A percentile compares a stretch with the other conserved stretches of the same genome.
phyloP scores from a whole-genome alignment of 2,797 vertebrate species.

The Chelonia mydas region DNA sequence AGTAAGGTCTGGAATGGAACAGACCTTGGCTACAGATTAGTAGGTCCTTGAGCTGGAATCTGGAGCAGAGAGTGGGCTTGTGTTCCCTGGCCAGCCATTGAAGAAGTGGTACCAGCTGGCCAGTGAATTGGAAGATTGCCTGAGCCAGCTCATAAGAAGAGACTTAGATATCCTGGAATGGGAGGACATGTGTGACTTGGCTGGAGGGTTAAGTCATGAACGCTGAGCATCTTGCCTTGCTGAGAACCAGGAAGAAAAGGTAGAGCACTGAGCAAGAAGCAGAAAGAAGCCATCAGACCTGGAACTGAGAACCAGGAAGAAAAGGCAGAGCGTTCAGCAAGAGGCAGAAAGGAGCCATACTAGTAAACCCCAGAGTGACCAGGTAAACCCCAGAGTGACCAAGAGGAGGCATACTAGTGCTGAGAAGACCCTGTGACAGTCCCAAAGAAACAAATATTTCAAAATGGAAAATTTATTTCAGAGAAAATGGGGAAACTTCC shows the following conservation, averaged over 20 bases:
- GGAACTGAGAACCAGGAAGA: background rate
- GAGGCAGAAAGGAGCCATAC: background rate
- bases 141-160: background rate
- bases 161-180: background rate
- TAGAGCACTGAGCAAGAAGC: background rate
- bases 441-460: constrained; percentile 9
- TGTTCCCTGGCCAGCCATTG: background rate
- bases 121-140: background rate
- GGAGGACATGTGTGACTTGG: background rate
- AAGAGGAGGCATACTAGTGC: background rate
- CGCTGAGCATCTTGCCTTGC: background rate
- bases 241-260: background rate
- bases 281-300: background rate
- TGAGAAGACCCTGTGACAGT: background rate
- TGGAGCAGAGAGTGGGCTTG: background rate
- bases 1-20: background rate
- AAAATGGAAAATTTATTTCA: background rate
- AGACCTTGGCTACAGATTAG: background rate
- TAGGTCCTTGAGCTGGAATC: background rate
- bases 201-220: background rate
- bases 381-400: background rate
- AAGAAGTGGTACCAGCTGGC: background rate
- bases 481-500: background rate
- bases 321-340: background rate
- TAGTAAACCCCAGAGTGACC: too few species aligned